A percentile compares a stretch with the other conserved stretches of the same genome.
phyloP scores from a whole-genome alignment of 1,140 invertebrate species.

The Coptotermes formosanus region DNA sequence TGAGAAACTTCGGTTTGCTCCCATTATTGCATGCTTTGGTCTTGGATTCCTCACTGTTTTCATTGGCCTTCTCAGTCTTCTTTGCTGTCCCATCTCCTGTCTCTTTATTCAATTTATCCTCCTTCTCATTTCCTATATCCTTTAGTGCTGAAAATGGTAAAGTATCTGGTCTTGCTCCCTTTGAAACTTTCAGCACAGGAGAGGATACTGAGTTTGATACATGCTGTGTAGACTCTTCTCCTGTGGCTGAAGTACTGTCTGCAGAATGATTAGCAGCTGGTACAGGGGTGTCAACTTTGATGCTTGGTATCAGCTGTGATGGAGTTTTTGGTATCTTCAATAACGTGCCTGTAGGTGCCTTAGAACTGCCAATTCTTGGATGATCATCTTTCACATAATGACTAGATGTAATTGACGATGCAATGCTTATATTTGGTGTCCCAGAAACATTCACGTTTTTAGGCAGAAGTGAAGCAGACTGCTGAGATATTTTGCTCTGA shows the following conservation, averaged over 20 bases:
- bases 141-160: neutral
- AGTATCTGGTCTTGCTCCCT: neutral
- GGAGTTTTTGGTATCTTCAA: constrained; percentile 11
- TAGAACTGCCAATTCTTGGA: neutral
- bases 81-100: neutral
- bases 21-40: constrained; percentile 22
- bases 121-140: neutral
- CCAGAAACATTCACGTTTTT: neutral
- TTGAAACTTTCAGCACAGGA: neutral
- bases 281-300: neutral
- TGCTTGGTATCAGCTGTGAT: neutral
- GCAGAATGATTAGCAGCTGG: neutral
- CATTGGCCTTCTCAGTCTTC: neutral
- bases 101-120: neutral
- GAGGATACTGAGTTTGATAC: neutral
- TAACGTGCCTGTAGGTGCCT: neutral
- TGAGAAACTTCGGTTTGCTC: constrained; percentile 58
- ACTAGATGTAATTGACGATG: neutral
- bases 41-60: neutral
- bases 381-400: constrained; percentile 11
- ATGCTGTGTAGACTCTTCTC: neutral
- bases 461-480: neutral
- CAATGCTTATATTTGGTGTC: neutral
- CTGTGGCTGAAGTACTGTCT: neutral
- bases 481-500: neutral